Evolutionary conservation across 30 jellyfish, hydroid and myxozoan species (phyloP).

Genomic region (Thelohanellus kitauei): DNA sequence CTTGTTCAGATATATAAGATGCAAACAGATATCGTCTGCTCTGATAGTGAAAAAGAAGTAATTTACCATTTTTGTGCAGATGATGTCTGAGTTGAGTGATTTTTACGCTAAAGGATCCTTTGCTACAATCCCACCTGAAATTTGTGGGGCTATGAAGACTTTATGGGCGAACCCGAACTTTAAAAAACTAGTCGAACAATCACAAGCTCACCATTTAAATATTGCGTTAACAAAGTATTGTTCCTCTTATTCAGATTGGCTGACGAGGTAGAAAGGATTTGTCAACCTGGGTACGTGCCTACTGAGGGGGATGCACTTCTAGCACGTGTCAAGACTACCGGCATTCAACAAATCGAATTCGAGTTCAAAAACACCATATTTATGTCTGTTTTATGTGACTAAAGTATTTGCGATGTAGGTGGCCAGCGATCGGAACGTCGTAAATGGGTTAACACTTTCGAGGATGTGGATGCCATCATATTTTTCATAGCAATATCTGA

Average conservation of each 20-base stretch:
- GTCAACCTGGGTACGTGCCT: slow-evolving; percentile 28
- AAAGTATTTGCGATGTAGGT: slow-evolving; percentile 70
- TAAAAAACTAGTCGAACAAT: no score
- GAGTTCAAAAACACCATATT: slow-evolving; percentile 56
- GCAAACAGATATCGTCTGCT: not conserved
- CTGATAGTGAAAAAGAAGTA: not conserved
- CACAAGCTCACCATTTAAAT: no score
- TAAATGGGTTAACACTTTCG: slow-evolving; percentile 92
- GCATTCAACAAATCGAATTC: slow-evolving; percentile 59
- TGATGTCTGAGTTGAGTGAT: not conserved
- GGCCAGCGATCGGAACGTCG: slow-evolving; percentile 97
- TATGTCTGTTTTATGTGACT: slow-evolving; percentile 5
- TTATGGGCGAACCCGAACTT: no score
- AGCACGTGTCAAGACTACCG: slow-evolving; percentile 80
- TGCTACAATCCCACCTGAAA: no score
- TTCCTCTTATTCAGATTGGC: no score
- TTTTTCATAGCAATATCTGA: slow-evolving; percentile 84
- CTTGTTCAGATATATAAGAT: not conserved
- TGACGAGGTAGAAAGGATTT: not conserved
- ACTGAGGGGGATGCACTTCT: slow-evolving; percentile 64
- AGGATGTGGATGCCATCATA: slow-evolving; percentile 56
- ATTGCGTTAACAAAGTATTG: no score
- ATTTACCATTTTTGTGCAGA: not conserved
- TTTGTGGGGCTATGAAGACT: no score
- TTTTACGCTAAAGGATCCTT: not conserved